These are phyloP conservation scores for Nephila pilipes DNA, from an alignment of 1,140 invertebrate genomes.

Conservation along the genomic window DNA sequence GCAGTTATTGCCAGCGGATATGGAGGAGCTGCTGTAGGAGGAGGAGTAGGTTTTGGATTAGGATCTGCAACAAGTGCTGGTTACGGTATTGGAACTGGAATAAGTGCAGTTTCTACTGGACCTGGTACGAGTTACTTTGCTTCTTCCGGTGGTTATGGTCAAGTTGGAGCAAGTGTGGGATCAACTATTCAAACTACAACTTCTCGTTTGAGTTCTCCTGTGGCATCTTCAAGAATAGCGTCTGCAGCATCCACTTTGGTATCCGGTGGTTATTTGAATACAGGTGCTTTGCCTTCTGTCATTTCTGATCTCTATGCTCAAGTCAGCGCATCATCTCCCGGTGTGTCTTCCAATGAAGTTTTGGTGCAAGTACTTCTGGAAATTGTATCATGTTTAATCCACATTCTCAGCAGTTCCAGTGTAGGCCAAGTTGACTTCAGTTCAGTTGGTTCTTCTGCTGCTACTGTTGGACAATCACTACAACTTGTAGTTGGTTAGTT, in stretches of 20 bases:
- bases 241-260: neutral
- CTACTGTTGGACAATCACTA: neutral
- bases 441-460: neutral
- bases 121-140: too few relatives aligned
- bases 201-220: neutral
- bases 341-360: neutral
- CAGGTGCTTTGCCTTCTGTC: neutral
- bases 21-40: neutral
- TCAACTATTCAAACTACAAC: neutral
- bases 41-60: neutral
- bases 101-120: neutral
- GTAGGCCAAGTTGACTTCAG: neutral
- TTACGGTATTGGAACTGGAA: neutral
- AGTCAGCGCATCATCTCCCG: neutral
- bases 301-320: neutral
- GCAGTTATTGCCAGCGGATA: neutral
- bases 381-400: constrained; percentile 32
- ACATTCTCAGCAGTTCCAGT: constrained; percentile 5
- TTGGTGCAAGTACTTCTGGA: constrained; percentile 35
- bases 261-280: neutral
- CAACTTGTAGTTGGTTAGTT: too few relatives aligned
- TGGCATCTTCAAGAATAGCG: neutral
- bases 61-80: neutral
- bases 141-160: too few relatives aligned
- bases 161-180: too few relatives aligned